Base-by-base conservation (phyloP, 2,797 vertebrate genomes). In the Pristis pectinata region DNA sequence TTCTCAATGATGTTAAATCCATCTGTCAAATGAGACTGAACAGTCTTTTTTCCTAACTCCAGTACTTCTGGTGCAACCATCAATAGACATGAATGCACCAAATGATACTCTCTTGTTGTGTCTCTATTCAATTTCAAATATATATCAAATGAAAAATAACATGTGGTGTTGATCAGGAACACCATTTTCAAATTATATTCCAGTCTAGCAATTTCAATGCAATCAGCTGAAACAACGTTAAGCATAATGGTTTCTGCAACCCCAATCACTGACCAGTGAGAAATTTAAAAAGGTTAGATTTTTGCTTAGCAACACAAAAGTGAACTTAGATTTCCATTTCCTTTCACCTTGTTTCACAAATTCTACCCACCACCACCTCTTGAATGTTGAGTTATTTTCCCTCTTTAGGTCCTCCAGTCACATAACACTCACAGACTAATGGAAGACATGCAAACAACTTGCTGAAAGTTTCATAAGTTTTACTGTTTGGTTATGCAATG, bases 341-440 rank as follows among this genome's bases (percentile, higher is more conserved):
- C 49, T 49, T 49, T 83, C 80, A 82, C 49, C 80, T 83, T n/a
- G 83, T 30, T 89, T 89, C 85, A 87, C 53, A 89, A 89, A 61
- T 61, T 13, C 44, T 30, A 44, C 6, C 79, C 37, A 37, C 77
- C 77, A 17, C 77, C 27, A 10, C 82, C 24, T 49, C 49, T 27
- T 27, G 34, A 30, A 15, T n/a, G 11, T 34, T 59, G 27, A n/a
- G 30, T 59, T 7, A 87, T 59, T 34, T 30, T 56, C 49, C 49
- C 49, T 53, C 27, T 80, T 44, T 22, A 80, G 17, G 15, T n/a
- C 15, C 56, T 56, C 79, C 37, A 87, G 59, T 34, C 53, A 59
- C 11, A 17, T 10, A 34, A 87, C 30, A n/a, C 34, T 49, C 49
- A 82, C 41, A 82, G 37, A 27, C 44, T 87, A 61, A n/a, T 0